Evolutionary conservation across 2,888 invertebrate genomes (phyloP), one percentile per base, ranked within the genome.

Genomic region (Phania funesta): DNA sequence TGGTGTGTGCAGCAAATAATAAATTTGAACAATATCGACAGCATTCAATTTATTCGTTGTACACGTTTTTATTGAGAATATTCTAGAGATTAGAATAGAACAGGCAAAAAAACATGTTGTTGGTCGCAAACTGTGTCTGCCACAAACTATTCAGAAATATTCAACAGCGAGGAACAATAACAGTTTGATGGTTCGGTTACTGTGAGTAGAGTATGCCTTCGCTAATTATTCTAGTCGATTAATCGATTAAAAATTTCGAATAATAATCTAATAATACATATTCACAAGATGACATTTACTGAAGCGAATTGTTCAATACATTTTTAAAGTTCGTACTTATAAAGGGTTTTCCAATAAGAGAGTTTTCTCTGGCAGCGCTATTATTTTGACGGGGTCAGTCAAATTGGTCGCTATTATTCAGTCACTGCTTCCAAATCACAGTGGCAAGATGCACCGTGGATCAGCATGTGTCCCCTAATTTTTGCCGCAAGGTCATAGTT

Each of bases 1-100:
- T 32, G 32, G 64, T 54, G 64, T 52, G 52, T 60, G 64, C 52
- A 44, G 24, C 18, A 64, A 64, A 64, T 18, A 74, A 22, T 26
- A 44, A 18, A 44, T 62, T 73, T 38, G 11, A 62, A 67, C 38
- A 75, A 75, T 58, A 67, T 48, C 22, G 58, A 67, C 56, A 62
- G 24, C 54, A 29, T 46, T 46, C 48, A 58, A 75, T 67, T 75
- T 75, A 58, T 75, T 48, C 65, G 29, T 75, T 67, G 67, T 38
- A 62, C 20, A 41, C 41, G 35, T 62, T 70, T 70, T 26, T 35
- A 52, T 68, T 70, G 60, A 48, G 64, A 76, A 78, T 70, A 29
- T 26, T 70, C 54, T 64, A 29, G 5, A 70, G 16, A 56, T 58
- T 16, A 75, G 35, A 56, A 65, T 26, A 62, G 48, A 71, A 71